Conservation (phyloP, 2,113 vertebrate genomes). For the Chinchilla lanigera region DNA sequence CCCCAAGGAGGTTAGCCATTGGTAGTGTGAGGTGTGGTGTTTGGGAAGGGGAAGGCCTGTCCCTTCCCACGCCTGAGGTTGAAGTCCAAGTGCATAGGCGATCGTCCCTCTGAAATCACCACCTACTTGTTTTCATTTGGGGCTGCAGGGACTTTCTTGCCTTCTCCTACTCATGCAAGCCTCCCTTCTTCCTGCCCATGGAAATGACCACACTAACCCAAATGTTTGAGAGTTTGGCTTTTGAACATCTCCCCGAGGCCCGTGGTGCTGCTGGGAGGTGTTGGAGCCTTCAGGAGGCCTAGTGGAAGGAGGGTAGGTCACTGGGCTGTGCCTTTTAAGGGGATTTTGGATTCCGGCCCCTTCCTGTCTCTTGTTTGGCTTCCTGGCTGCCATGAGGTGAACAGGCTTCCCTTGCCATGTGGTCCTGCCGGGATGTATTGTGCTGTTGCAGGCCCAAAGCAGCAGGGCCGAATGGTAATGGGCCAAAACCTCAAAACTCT, state of each 20-base stretch:
- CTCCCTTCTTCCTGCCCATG: not conserved
- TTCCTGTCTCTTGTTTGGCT: too few species aligned
- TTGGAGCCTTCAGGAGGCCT: not conserved
- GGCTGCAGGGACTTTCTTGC: not conserved
- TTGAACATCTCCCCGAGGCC: not conserved
- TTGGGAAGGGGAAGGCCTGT: not conserved
- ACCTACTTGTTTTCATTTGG: not conserved
- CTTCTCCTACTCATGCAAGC: fast-evolving
- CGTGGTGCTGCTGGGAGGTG: not conserved
- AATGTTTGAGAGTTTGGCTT: not conserved
- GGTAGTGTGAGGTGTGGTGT: not conserved
- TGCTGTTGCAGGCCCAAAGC: not conserved
- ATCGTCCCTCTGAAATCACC: not conserved
- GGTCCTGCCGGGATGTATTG: not conserved
- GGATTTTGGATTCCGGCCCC: too few species aligned
- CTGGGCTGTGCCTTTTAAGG: not conserved
- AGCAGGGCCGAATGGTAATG: not conserved
- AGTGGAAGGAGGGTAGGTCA: not conserved
- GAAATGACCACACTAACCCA: not conserved
- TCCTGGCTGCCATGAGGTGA: not conserved
- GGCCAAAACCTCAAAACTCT: too few species aligned
- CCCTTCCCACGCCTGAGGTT: not conserved
- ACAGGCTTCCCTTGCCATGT: not conserved
- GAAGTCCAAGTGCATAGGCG: not conserved
- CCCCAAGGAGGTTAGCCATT: not conserved